Evolutionary conservation across 2,888 invertebrate species (phyloP), one percentile per base, ranked within the genome.

Genomic region (Tinea trinotella): DNA sequence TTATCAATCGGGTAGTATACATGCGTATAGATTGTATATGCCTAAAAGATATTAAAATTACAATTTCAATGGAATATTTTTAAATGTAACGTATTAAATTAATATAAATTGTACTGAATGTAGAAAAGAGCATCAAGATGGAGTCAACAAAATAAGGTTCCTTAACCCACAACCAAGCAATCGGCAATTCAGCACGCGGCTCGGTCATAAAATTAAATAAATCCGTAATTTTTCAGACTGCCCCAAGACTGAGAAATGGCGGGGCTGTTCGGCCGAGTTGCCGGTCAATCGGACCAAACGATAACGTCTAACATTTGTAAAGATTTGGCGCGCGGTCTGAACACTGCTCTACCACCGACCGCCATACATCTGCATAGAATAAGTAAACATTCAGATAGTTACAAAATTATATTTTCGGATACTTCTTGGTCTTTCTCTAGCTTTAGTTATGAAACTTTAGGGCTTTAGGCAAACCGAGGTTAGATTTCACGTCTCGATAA

Each of bases 281-380:
- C 70, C 77, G 81, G 82, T 84, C 84, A 83, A 82, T 83, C 82
- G 82, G 78, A 65, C 76, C 68, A 68, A 62, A 68, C 81, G 84
- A 84, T 85, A 84, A 82, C 81, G 74, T 70, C 70, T 60, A 73
- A 74, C 85, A 84, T 85, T 85, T 85, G 82, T 85, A 84, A 85
- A 81, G 85, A 84, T 85, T 84, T 68, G 75, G 70, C 67, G 71
- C 36, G 50, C 34, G 67, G 67, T 66, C 68, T 69, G 68, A 66
- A 74, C 69, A 69, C 71, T 70, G 73, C 68, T 60, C 59, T 60
- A 64, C 67, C 64, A 71, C 66, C n/a, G n/a, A 67, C 72, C 70
- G 75, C 76, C 78, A 74, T 80, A 80, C 78, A 74, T 71, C 71
- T 12, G 57, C 54, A 52, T 62, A 74, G 76, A 74, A 56, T 56